A percentile compares a stretch with the other conserved stretches of the same genome.
Conservation (phyloP, 2,113 vertebrate species). For the Melierax canorus region DNA sequence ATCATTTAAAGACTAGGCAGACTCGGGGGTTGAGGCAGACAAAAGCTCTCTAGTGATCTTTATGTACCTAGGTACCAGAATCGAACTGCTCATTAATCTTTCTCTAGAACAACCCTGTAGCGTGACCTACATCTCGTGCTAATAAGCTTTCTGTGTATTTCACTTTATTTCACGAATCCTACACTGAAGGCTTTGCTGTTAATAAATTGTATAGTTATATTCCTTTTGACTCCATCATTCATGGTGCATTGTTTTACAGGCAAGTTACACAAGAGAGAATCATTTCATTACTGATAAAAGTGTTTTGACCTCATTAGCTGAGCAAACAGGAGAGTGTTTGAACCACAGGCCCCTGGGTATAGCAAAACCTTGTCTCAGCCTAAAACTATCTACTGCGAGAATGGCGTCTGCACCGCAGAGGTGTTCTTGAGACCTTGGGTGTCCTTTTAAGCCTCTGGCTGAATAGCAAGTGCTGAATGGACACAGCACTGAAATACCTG, state of each 20-base stretch:
- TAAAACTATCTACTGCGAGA: neutral
- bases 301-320: conserved; percentile 58
- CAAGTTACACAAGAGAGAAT: neutral
- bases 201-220: neutral
- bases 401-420: neutral
- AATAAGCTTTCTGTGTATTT: conserved; percentile 27
- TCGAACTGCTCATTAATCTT: conserved; percentile 45
- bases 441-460: conserved; percentile 37
- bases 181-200: neutral
- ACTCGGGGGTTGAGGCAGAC: neutral
- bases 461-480: conserved; percentile 40
- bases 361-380: conserved; percentile 18
- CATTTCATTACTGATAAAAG: conserved; percentile 22
- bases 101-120: conserved; percentile 32
- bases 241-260: conserved; percentile 14
- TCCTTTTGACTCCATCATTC: conserved; percentile 10
- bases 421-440: conserved; percentile 24
- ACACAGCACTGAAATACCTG: neutral
- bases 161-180: neutral
- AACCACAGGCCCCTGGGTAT: neutral
- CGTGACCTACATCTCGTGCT: conserved; percentile 39
- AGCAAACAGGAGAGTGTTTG: conserved; percentile 38
- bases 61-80: conserved; percentile 28
- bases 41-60: conserved; percentile 51
- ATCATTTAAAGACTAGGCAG: conserved; percentile 10